These are phyloP conservation scores for Cyprinodon tularosa DNA, from an alignment of 2,113 vertebrate genomes.

Conservation along the genomic window DNA sequence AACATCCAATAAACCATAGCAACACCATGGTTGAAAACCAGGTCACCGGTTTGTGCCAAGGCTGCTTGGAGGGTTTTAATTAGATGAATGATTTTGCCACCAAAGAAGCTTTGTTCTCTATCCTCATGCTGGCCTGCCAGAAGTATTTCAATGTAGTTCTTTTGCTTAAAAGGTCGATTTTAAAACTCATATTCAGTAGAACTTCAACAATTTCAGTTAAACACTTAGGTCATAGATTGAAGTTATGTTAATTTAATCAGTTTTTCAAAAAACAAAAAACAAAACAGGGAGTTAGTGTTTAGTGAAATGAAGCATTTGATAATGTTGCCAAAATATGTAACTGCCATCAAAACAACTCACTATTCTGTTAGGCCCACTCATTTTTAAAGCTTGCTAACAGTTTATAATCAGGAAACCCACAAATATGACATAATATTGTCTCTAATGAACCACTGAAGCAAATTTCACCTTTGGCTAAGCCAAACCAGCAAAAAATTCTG, in stretches of 20 bases:
- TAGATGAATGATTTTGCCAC: background rate
- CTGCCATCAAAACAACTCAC: background rate
- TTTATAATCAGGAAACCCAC: background rate
- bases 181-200: background rate
- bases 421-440: background rate
- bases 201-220: no score
- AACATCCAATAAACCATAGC: background rate
- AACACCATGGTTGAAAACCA: background rate
- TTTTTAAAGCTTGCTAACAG: background rate
- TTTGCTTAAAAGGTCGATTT: background rate
- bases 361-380: background rate
- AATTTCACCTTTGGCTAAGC: background rate
- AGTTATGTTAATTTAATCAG: background rate
- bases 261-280: background rate
- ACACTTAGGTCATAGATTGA: no score
- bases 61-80: background rate
- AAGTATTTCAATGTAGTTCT: background rate
- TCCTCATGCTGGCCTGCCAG: background rate
- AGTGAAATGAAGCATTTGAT: background rate
- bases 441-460: background rate
- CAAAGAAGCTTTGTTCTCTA: background rate
- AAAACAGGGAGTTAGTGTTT: background rate
- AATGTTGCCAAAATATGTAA: background rate
- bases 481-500: background rate
- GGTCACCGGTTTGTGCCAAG: background rate